Evolutionary conservation across 92 coral and sea anemone genomes (phyloP).

Genomic region (Heliopora coerulea): DNA sequence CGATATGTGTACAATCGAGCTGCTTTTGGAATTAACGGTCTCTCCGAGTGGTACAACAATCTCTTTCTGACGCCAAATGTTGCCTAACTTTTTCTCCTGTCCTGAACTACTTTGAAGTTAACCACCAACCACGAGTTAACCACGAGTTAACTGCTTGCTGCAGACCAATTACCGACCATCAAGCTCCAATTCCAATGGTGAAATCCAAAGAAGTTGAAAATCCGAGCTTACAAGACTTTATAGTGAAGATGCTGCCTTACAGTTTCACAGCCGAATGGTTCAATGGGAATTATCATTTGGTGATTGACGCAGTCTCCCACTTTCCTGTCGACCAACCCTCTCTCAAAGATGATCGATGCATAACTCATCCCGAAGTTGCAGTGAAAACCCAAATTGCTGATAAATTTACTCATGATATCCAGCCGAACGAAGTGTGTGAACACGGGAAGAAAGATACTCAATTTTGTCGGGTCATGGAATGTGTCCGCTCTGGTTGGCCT

Average conservation of each 20-base stretch:
- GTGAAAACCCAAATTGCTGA: conserved; percentile 33
- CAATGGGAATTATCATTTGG: conserved; percentile 5
- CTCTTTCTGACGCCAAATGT: too few relatives aligned
- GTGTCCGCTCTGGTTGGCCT: conserved; percentile 30
- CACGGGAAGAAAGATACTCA: conserved; percentile 23
- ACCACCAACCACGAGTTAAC: too few relatives aligned
- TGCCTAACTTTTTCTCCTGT: too few relatives aligned
- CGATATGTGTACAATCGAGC: too few relatives aligned
- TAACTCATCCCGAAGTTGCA: conserved; percentile 31
- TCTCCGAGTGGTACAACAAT: too few relatives aligned
- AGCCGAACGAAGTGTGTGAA: conserved; percentile 22
- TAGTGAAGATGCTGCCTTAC: conserved; percentile 18
- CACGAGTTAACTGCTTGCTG: too few relatives aligned
- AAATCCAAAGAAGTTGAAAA: conserved; percentile 32
- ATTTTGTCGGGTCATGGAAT: conserved; percentile 10
- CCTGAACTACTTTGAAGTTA: too few relatives aligned
- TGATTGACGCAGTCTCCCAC: neutral
- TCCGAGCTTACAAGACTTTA: conserved; percentile 17
- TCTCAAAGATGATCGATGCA: conserved; percentile 15
- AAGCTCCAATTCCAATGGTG: conserved; percentile 28
- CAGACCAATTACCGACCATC: conserved; percentile 33
- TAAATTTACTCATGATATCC: conserved; percentile 16
- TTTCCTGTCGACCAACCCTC: conserved; percentile 19
- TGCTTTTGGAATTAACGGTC: too few relatives aligned
- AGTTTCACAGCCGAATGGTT: conserved; percentile 25